These are phyloP conservation scores for Zaprionus ghesquierei DNA, from an alignment of 1,140 invertebrate species.

Conservation along the genomic window DNA sequence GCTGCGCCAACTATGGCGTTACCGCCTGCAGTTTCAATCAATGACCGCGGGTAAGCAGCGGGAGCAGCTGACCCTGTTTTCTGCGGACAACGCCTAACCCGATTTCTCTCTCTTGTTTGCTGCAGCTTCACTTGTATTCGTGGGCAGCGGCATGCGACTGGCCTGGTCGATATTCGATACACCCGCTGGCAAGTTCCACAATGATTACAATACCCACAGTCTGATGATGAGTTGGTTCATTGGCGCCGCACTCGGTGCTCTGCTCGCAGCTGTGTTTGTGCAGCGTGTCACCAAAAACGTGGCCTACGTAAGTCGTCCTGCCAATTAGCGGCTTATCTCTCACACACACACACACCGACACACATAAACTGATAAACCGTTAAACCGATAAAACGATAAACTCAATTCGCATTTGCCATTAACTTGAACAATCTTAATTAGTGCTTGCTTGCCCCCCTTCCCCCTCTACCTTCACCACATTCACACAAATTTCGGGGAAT, in stretches of 20 bases:
- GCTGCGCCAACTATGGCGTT: slow-evolving; percentile 66
- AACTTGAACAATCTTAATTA: slow-evolving; percentile 23
- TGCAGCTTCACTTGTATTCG: slow-evolving; percentile 60
- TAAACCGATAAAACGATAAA: slow-evolving; percentile 42
- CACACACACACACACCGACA: background rate
- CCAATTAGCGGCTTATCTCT: slow-evolving; percentile 36
- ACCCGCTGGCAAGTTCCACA: slow-evolving; percentile 64
- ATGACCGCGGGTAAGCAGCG: slow-evolving; percentile 62
- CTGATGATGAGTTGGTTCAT: slow-evolving; percentile 76
- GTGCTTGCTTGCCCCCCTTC: background rate
- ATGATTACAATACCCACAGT: slow-evolving; percentile 58
- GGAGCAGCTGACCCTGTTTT: background rate
- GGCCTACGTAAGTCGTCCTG: slow-evolving; percentile 68
- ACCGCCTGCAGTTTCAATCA: slow-evolving; percentile 71
- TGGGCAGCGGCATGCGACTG: slow-evolving; percentile 68
- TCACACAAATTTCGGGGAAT: background rate
- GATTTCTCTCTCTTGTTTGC: background rate
- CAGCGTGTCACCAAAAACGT: slow-evolving; percentile 75
- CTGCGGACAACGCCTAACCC: background rate
- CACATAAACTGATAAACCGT: background rate
- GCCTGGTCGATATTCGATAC: slow-evolving; percentile 73
- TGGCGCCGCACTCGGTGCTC: slow-evolving; percentile 57
- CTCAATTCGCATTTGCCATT: slow-evolving; percentile 43
- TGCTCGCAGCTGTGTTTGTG: slow-evolving; percentile 62
- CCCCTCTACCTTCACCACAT: no score